Conservation (phyloP, 1,140 invertebrate species). For the Mya arenaria region DNA sequence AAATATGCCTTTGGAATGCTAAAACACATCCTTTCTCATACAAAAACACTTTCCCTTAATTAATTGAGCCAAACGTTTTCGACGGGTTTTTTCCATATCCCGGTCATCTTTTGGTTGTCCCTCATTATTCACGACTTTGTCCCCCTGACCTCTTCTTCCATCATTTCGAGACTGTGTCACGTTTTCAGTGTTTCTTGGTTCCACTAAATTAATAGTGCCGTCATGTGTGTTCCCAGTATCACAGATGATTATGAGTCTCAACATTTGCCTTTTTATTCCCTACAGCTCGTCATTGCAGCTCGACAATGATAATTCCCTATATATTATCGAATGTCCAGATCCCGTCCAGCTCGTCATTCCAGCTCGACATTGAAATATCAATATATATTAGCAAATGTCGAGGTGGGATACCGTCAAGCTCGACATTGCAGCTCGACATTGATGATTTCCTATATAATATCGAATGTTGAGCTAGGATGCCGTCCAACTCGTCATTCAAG, state of each 20-base stretch:
- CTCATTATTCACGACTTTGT: not conserved
- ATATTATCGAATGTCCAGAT: too few species aligned
- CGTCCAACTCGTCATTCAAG: too few species aligned
- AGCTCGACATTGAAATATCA: too few species aligned
- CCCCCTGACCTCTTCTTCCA: not conserved
- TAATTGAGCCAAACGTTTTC: not conserved
- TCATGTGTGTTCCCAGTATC: not conserved
- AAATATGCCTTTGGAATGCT: not conserved
- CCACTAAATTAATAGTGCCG: not conserved
- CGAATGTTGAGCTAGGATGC: too few species aligned
- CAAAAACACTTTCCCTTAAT: not conserved
- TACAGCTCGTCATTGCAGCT: not conserved
- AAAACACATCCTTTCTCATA: not conserved
- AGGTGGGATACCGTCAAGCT: too few species aligned
- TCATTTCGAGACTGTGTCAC: not conserved
- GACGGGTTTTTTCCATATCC: not conserved
- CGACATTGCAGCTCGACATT: too few species aligned
- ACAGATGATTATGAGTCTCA: not conserved
- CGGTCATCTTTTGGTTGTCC: not conserved
- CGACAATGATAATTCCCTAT: too few species aligned
- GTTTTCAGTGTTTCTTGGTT: not conserved
- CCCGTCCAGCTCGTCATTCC: too few species aligned
- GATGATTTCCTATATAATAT: too few species aligned
- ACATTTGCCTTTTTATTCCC: not conserved
- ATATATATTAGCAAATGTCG: too few species aligned